These are phyloP conservation scores for Lacanobia oleracea DNA, from an alignment of 2,888 invertebrate genomes.

Conservation along the genomic window DNA sequence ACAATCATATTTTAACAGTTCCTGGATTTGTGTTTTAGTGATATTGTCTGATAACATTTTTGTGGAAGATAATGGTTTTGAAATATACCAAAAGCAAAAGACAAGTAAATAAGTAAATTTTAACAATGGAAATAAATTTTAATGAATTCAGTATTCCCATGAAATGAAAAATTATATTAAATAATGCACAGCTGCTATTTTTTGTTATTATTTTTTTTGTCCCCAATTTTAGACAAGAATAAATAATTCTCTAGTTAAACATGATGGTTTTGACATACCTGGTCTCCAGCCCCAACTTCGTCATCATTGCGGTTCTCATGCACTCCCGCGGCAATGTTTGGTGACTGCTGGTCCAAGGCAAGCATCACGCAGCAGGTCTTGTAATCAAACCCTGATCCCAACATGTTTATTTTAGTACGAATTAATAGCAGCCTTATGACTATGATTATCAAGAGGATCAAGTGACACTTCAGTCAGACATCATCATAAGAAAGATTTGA, in stretches of 20 bases:
- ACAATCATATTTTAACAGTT: constrained; percentile 20
- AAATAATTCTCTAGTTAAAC: background rate
- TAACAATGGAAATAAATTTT: background rate
- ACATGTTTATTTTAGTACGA: constrained; percentile 77
- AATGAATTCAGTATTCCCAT: constrained; percentile 16
- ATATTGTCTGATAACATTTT: constrained; percentile 17
- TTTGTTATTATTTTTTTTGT: background rate
- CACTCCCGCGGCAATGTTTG: constrained; percentile 99
- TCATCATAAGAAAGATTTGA: constrained; percentile 12
- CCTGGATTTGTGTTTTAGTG: background rate
- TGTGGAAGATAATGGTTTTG: background rate
- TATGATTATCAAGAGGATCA: constrained; percentile 23
- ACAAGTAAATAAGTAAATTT: background rate
- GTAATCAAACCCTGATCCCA: constrained; percentile 98
- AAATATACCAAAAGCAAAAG: no score
- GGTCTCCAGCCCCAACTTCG: constrained; percentile 99
- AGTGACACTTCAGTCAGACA: constrained; percentile 34
- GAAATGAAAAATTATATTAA: constrained; percentile 13
- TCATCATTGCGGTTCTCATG: constrained; percentile 98
- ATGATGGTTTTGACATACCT: constrained; percentile 91
- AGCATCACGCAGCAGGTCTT: constrained; percentile 99
- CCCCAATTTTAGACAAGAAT: background rate
- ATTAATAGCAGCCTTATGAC: constrained; percentile 47
- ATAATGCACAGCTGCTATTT: background rate
- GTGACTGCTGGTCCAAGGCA: constrained; percentile 99